Conservation (phyloP, 2,797 vertebrate genomes). For the Bovichtus variegatus region DNA sequence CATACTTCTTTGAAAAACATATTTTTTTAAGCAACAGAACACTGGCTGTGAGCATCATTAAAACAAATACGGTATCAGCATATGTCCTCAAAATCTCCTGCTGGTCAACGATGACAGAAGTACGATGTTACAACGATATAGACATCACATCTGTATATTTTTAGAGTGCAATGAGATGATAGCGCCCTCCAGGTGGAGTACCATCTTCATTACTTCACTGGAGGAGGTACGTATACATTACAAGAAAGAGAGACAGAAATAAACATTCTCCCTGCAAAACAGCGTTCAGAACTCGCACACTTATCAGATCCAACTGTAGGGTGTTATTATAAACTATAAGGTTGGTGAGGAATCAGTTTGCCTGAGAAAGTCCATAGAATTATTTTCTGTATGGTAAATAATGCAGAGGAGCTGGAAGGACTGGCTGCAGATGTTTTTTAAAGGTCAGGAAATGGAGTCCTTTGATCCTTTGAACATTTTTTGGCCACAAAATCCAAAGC, state of each 20-base stretch:
- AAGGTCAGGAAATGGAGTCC: slow-evolving; percentile 59
- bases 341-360: slow-evolving; percentile 30
- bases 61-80: slow-evolving; percentile 6
- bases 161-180: slow-evolving; percentile 15
- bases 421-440: slow-evolving; percentile 62
- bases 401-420: slow-evolving; percentile 58
- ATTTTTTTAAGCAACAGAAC: not conserved
- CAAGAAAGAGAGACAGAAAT: slow-evolving; percentile 9
- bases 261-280: slow-evolving; percentile 1
- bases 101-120: slow-evolving; percentile 9
- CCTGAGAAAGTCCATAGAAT: slow-evolving; percentile 48
- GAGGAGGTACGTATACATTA: slow-evolving; percentile 11
- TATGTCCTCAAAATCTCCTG: slow-evolving; percentile 6
- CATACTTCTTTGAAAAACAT: not conserved
- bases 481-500: too few species aligned
- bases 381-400: slow-evolving; percentile 67
- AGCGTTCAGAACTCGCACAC: not conserved
- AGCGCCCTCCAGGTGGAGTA: slow-evolving; percentile 3
- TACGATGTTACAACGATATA: not conserved
- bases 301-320: not conserved
- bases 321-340: not conserved
- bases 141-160: slow-evolving; percentile 6
- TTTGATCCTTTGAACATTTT: slow-evolving; percentile 50
- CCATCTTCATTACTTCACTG: slow-evolving; percentile 19
- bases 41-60: slow-evolving; percentile 6